Conservation (phyloP, 2,888 invertebrate genomes). For the Parochlus steinenii region DNA sequence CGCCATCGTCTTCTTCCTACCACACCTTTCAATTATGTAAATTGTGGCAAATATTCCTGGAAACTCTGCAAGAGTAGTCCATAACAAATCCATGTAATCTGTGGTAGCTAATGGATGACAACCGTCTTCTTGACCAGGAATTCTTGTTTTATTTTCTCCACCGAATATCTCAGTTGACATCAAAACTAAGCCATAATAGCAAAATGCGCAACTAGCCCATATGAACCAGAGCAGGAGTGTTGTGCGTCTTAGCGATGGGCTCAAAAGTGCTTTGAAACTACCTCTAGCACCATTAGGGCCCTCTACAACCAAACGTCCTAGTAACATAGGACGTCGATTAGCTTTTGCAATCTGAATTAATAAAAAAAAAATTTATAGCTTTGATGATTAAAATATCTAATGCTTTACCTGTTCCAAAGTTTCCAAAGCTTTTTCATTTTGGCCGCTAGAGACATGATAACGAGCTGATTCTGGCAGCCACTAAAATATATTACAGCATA, state of each 20-base stretch:
- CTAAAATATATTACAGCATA: slow-evolving; percentile 33
- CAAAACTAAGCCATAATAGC: slow-evolving; percentile 85
- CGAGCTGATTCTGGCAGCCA: slow-evolving; percentile 91
- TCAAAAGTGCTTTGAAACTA: slow-evolving; percentile 50
- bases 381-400: slow-evolving; percentile 1
- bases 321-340: slow-evolving; percentile 76
- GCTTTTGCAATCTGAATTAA: slow-evolving; percentile 54
- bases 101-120: slow-evolving; percentile 59
- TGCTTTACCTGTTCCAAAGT: slow-evolving; percentile 64
- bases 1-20: slow-evolving; percentile 84
- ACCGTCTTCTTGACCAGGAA: slow-evolving; percentile 32
- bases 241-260: slow-evolving; percentile 65
- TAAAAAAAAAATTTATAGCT: background rate
- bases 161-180: slow-evolving; percentile 83
- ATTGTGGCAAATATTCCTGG: slow-evolving; percentile 83
- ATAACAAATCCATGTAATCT: slow-evolving; percentile 82
- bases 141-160: slow-evolving; percentile 14
- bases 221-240: slow-evolving; percentile 84
- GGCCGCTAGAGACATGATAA: slow-evolving; percentile 73
- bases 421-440: slow-evolving; percentile 67
- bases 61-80: slow-evolving; percentile 90
- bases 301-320: slow-evolving; percentile 70
- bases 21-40: slow-evolving; percentile 75
- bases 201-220: slow-evolving; percentile 89
- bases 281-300: slow-evolving; percentile 43